A percentile compares a stretch with the other conserved stretches of the same genome.
Conservation (phyloP, 2,888 invertebrate species). For the Oscheius sp. region DNA sequence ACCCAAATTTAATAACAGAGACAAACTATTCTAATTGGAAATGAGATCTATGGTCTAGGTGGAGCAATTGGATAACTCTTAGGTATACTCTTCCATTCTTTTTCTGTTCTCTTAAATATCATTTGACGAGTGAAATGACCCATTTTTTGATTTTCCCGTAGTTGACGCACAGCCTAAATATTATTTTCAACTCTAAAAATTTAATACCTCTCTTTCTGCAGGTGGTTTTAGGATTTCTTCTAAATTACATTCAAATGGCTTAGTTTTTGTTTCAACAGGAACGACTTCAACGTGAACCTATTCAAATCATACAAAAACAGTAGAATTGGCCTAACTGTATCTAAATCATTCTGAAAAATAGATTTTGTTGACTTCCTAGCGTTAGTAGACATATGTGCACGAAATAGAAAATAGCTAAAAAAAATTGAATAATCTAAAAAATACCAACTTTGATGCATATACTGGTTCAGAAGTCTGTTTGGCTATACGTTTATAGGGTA, state of each 20-base stretch:
- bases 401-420: constrained; percentile 59
- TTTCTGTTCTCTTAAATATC: constrained; percentile 66
- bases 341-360: constrained; percentile 60
- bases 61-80: constrained; percentile 67
- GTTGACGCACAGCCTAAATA: constrained; percentile 54
- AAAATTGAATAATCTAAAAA: neutral
- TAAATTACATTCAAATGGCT: constrained; percentile 57
- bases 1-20: neutral
- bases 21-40: neutral
- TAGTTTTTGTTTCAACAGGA: constrained; percentile 38
- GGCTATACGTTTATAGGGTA: constrained; percentile 58
- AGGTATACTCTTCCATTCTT: constrained; percentile 66
- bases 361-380: constrained; percentile 52
- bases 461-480: constrained; percentile 64
- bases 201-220: constrained; percentile 57
- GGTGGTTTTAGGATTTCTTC: constrained; percentile 65
- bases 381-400: constrained; percentile 57
- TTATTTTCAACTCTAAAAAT: too few species aligned
- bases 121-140: constrained; percentile 65
- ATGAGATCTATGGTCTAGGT: constrained; percentile 41
- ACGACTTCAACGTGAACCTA: constrained; percentile 61
- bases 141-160: constrained; percentile 65
- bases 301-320: constrained; percentile 1
- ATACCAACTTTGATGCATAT: constrained; percentile 61
- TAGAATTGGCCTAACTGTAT: constrained; percentile 46